phyloP scores from a whole-genome alignment of 1,140 invertebrate species.

The Cydia amplana region DNA sequence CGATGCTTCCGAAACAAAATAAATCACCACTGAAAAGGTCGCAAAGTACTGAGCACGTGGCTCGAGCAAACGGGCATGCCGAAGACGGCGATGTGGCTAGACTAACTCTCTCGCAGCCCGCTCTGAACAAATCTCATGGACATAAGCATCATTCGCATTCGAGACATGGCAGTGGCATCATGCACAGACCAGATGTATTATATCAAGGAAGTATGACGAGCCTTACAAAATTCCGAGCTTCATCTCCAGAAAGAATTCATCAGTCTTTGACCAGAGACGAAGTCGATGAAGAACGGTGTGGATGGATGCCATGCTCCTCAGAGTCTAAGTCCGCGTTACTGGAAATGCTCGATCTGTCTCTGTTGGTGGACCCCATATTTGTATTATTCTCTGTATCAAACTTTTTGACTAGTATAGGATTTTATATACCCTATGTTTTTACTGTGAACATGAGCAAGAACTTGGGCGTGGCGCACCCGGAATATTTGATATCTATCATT shows the following conservation, averaged over 20 bases:
- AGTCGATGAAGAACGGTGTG: constrained; percentile 74
- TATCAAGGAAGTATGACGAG: constrained; percentile 89
- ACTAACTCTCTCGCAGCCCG: constrained; percentile 84
- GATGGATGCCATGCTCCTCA: constrained; percentile 79
- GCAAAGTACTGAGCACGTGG: constrained; percentile 79
- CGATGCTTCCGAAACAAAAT: constrained; percentile 64
- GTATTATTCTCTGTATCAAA: constrained; percentile 95
- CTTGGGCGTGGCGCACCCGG: constrained; percentile 80
- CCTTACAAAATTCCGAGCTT: constrained; percentile 64
- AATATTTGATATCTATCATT: constrained; percentile 87
- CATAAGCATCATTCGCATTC: constrained; percentile 56
- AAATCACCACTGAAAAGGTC: constrained; percentile 76
- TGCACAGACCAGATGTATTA: constrained; percentile 92
- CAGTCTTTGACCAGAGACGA: constrained; percentile 45
- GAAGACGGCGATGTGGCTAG: constrained; percentile 75
- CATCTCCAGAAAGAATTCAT: constrained; percentile 67
- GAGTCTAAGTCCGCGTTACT: constrained; percentile 84
- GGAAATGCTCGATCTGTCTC: constrained; percentile 91
- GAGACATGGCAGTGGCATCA: constrained; percentile 84
- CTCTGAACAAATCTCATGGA: constrained; percentile 76
- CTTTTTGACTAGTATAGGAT: constrained; percentile 97
- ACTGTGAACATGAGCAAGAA: constrained; percentile 84
- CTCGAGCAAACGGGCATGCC: constrained; percentile 64
- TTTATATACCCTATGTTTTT: constrained; percentile 96
- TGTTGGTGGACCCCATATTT: constrained; percentile 93